Evolutionary conservation across 2,888 invertebrate genomes (phyloP).

Genomic region (Zygaena filipendulae): DNA sequence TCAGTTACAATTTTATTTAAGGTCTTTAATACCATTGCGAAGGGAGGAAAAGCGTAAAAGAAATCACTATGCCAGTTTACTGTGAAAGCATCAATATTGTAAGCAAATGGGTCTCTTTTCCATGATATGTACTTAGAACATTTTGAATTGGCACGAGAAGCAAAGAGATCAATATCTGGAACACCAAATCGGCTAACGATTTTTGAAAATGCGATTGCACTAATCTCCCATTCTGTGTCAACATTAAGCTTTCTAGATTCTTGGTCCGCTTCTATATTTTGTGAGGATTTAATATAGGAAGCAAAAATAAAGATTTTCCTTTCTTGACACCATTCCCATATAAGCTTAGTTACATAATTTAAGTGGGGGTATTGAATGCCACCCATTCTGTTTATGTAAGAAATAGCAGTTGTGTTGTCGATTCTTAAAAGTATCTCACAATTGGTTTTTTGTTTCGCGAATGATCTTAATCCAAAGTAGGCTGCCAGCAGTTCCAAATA

Average conservation of each 20-base stretch:
- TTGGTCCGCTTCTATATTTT: slow-evolving; percentile 10
- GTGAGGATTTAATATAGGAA: slow-evolving; percentile 10
- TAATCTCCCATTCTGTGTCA: slow-evolving; percentile 11
- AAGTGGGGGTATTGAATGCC: slow-evolving; percentile 9
- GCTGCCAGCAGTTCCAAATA: slow-evolving; percentile 5
- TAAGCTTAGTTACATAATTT: slow-evolving; percentile 2
- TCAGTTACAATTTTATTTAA: slow-evolving; percentile 11
- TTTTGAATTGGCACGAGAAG: slow-evolving; percentile 7
- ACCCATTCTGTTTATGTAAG: slow-evolving; percentile 12
- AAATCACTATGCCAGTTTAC: slow-evolving; percentile 3
- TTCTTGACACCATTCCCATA: slow-evolving; percentile 13
- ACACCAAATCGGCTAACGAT: neutral
- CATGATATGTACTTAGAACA: slow-evolving; percentile 9
- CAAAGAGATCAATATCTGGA: slow-evolving; percentile 11
- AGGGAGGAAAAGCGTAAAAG: slow-evolving; percentile 15
- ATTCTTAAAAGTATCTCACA: slow-evolving; percentile 6
- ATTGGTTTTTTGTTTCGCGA: slow-evolving; percentile 1
- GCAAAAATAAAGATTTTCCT: slow-evolving; percentile 9
- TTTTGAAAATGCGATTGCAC: neutral
- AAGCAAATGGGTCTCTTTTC: slow-evolving; percentile 7
- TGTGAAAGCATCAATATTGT: too few species aligned
- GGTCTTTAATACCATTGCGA: slow-evolving; percentile 6
- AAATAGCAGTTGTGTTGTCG: slow-evolving; percentile 12
- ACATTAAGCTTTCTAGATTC: slow-evolving; percentile 6
- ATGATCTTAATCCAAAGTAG: slow-evolving; percentile 5